These are phyloP conservation scores for Synergus gifuensis DNA, from an alignment of 2,888 invertebrate genomes.

Conservation along the genomic window DNA sequence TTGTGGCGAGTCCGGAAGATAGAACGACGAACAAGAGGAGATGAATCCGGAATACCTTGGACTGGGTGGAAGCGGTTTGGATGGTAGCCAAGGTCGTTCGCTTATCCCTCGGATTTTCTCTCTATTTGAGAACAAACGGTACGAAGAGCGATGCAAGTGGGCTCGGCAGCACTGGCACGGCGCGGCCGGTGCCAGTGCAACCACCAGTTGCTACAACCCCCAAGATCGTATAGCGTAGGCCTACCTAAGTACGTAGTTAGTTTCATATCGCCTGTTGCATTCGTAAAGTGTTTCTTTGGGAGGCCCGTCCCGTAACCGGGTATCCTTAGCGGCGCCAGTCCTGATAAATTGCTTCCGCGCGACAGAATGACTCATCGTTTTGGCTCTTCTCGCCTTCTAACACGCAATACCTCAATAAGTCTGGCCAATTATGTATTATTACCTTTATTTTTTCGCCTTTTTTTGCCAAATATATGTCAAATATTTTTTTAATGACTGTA, in stretches of 20 bases:
- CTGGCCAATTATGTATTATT: background rate
- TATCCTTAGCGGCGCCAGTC: conserved; percentile 55
- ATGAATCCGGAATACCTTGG: conserved; percentile 43
- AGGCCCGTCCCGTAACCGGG: conserved; percentile 57
- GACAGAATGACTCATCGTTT: conserved; percentile 66
- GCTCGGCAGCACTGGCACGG: conserved; percentile 69
- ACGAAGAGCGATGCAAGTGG: conserved; percentile 72
- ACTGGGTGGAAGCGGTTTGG: conserved; percentile 64
- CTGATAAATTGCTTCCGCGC: conserved; percentile 68
- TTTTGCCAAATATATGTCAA: background rate
- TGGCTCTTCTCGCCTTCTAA: conserved; percentile 53
- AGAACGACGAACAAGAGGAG: conserved; percentile 43
- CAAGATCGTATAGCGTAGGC: conserved; percentile 66
- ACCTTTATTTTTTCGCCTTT: background rate
- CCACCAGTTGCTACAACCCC: conserved; percentile 78
- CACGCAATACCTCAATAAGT: conserved; percentile 46
- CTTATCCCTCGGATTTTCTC: conserved; percentile 74
- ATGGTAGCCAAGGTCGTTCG: conserved; percentile 71
- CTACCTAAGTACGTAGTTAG: conserved; percentile 74
- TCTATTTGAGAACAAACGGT: conserved; percentile 77
- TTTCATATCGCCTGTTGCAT: conserved; percentile 76
- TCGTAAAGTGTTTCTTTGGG: conserved; percentile 69
- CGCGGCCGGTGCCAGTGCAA: conserved; percentile 67
- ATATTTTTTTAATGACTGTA: no score
- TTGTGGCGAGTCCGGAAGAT: conserved; percentile 21